Evolutionary conservation across 2,888 invertebrate genomes (phyloP), one percentile per base, ranked within the genome.

Genomic region (Drosophila fungiperda): DNA sequence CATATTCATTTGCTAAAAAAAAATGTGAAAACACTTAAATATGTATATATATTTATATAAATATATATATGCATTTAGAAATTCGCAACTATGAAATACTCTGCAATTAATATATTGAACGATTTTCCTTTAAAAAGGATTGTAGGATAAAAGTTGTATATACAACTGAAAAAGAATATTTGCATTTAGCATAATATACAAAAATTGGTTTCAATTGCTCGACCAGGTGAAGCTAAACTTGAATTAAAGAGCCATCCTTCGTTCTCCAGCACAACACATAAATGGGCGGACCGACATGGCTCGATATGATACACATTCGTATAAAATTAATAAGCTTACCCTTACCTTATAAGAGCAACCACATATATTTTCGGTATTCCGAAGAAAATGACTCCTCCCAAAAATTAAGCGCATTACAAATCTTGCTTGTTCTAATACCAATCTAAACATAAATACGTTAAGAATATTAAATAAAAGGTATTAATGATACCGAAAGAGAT

Each of bases 361-460:
- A 68, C 33, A 67, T 53, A 42, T 68, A 40, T 48, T 59, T 49
- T 70, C 78, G 77, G 81, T 74, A 68, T 17, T 67, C 84, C 82
- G 82, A 87, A 68, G 20, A 45, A 35, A 40, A 23, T n/a, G 17
- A 60, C 78, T 74, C 74, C 72, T 77, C 20, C 71, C 78, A 80
- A 68, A 71, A 67, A 55, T 59, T 2, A 15, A 20, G 57, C 42
- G 15, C 12, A 42, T 50, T 38, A 12, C 5, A 49, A n/a, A 42
- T 49, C 36, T 36, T 35, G 7, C 42, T 50, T 59, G 17, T 32
- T 20, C 15, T 38, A n/a, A 38, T n/a, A 23, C 23, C 17, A 58
- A 58, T 11, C 15, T 11, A 7, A 33, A 45, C 11, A 23, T 6
- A 45, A 17, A 17, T 17, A 5, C 23, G 17, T 50, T 36, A 3